Conservation (phyloP, 2,113 vertebrate genomes). For the Menura novaehollandiae region DNA sequence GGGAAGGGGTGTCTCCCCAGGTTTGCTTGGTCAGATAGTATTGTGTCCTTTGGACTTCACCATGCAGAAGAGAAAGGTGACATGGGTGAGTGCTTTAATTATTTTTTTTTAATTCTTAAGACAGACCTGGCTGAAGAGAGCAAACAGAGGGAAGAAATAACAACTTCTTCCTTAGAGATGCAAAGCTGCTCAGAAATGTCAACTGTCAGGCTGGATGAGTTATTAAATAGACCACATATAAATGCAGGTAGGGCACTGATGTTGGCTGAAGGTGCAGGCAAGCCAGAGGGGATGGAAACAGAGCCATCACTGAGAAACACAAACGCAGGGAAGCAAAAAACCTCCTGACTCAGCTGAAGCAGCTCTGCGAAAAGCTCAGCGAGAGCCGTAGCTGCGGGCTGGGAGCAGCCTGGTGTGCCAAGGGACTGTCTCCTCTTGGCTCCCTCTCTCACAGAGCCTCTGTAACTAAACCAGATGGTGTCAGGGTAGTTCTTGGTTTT, state of each 20-base stretch:
- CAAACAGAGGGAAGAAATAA: not conserved
- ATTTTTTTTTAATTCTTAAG: not conserved
- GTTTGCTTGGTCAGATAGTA: not conserved
- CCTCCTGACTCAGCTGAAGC: not conserved
- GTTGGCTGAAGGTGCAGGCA: not conserved
- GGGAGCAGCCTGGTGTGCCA: not conserved
- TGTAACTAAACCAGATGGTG: not conserved
- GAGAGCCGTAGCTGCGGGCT: not conserved
- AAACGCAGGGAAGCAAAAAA: not conserved
- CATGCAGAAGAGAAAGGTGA: not conserved
- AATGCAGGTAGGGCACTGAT: not conserved
- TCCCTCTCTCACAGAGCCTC: not conserved
- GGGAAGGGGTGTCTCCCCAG: too few relatives aligned
- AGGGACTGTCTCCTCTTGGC: not conserved
- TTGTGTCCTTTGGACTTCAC: not conserved
- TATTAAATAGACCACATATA: not conserved
- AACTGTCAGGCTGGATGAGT: not conserved
- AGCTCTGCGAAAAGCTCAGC: not conserved
- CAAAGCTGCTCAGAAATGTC: not conserved
- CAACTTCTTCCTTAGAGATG: not conserved
- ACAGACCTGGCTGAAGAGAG: not conserved
- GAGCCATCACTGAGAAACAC: not conserved
- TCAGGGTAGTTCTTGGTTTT: not conserved
- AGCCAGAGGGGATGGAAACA: not conserved
- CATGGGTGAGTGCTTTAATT: not conserved